Evolutionary conservation across 1,140 invertebrate species (phyloP).

Genomic region (Drosophila ananassae): DNA sequence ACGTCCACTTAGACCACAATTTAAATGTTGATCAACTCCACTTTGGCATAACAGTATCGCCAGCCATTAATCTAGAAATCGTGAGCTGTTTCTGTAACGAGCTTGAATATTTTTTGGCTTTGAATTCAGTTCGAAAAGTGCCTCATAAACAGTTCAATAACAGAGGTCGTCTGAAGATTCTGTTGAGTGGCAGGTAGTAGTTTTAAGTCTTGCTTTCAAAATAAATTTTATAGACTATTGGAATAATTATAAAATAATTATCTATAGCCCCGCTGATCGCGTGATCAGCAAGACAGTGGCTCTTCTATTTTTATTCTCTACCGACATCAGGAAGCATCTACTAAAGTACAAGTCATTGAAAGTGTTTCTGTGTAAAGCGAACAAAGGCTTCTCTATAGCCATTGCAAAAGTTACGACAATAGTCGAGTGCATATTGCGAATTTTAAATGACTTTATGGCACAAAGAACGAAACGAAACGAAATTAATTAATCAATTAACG

Average conservation of each 20-base stretch:
- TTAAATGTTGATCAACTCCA: constrained; percentile 23
- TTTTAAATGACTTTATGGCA: constrained; percentile 45
- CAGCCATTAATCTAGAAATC: constrained; percentile 52
- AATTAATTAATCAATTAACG: constrained; percentile 59
- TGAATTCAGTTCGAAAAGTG: constrained; percentile 23
- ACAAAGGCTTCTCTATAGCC: constrained; percentile 26
- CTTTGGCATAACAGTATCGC: constrained; percentile 49
- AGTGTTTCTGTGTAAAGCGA: constrained; percentile 16
- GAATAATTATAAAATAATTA: background rate
- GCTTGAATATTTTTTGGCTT: constrained; percentile 12
- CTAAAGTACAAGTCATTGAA: constrained; percentile 38
- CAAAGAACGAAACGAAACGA: constrained; percentile 43
- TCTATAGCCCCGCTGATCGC: constrained; percentile 8
- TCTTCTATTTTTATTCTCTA: constrained; percentile 22
- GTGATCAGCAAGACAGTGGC: constrained; percentile 18
- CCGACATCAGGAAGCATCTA: constrained; percentile 32
- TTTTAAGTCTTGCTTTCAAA: too few species aligned
- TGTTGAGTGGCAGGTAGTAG: background rate
- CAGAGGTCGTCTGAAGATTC: constrained; percentile 18
- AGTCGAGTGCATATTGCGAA: constrained; percentile 33
- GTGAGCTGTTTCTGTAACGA: constrained; percentile 40
- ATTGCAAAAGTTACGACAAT: constrained; percentile 36
- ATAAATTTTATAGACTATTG: too few species aligned
- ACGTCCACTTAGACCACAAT: constrained; percentile 48
- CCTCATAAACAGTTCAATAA: constrained; percentile 46